A percentile compares a stretch with the other conserved stretches of the same genome.
Conservation (phyloP, 2,113 vertebrate species). For the Tyto alba region DNA sequence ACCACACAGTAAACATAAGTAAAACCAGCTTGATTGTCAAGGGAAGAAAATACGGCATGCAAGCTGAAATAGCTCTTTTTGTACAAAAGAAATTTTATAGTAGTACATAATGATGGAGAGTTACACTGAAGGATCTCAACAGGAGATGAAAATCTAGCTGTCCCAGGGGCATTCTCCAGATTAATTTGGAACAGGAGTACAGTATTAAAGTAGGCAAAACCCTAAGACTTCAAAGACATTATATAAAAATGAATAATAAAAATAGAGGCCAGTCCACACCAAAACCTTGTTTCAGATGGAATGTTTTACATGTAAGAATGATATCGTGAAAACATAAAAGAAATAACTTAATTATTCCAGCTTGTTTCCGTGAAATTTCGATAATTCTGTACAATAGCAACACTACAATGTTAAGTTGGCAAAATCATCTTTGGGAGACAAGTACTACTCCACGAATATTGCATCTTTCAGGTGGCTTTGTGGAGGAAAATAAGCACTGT, state of each 20-base stretch:
- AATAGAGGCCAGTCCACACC: background rate
- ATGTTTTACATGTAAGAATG: background rate
- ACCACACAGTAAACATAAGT: conserved; percentile 62
- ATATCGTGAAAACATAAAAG: background rate
- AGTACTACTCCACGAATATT: background rate
- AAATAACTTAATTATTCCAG: background rate
- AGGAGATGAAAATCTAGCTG: background rate
- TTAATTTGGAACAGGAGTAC: background rate
- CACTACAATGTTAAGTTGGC: background rate
- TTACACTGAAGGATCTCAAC: background rate
- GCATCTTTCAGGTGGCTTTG: background rate
- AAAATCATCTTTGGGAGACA: background rate
- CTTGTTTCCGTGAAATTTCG: background rate
- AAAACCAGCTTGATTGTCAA: conserved; percentile 63
- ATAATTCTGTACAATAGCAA: background rate
- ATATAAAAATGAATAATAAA: background rate
- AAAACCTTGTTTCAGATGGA: background rate
- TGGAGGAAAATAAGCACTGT: background rate
- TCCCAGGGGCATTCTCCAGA: background rate
- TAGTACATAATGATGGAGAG: background rate
- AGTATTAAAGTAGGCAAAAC: background rate
- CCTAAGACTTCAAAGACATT: background rate
- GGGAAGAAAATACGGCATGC: background rate
- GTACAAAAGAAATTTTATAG: background rate
- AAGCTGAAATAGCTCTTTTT: conserved; percentile 17